Evolutionary conservation across 2,888 invertebrate genomes (phyloP).

Genomic region (Leptopilina syphax): DNA sequence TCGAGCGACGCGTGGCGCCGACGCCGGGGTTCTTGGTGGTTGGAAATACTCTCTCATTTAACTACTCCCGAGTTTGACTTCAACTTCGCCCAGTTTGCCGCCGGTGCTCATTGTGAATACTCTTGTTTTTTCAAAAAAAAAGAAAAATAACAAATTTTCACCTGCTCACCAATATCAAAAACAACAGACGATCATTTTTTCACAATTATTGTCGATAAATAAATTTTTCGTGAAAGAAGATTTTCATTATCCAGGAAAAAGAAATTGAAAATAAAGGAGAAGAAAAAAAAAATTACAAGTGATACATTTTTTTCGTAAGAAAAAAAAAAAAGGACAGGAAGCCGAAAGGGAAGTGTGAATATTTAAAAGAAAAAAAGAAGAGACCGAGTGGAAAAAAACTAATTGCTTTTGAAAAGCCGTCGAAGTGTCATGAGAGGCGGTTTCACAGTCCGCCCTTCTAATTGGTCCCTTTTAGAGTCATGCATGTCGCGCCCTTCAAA

Average conservation of each 20-base stretch:
- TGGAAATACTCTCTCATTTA: constrained; percentile 43
- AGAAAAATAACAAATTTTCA: neutral
- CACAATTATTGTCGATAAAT: neutral
- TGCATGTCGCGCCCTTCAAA: constrained; percentile 76
- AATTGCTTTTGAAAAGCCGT: constrained; percentile 69
- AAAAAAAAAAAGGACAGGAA: constrained; percentile 1
- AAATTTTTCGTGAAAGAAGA: neutral
- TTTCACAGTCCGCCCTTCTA: constrained; percentile 76
- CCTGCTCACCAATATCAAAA: neutral
- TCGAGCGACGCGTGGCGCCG: constrained; percentile 69
- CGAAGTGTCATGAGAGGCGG: constrained; percentile 77
- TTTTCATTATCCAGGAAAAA: neutral
- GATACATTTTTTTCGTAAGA: constrained; percentile 20
- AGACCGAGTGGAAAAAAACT: constrained; percentile 58
- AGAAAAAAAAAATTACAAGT: neutral
- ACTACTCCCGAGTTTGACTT: constrained; percentile 2
- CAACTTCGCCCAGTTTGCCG: constrained; percentile 64
- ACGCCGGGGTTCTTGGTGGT: constrained; percentile 57
- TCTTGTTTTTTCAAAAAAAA: constrained; percentile 41
- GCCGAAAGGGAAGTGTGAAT: neutral
- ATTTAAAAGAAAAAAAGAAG: neutral
- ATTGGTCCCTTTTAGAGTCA: constrained; percentile 75
- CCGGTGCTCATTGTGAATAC: constrained; percentile 59
- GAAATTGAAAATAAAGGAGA: neutral
- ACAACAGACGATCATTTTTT: constrained; percentile 1